Evolutionary conservation across 2,113 vertebrate species (phyloP).

Genomic region (Anarhynchus alexandrinus): DNA sequence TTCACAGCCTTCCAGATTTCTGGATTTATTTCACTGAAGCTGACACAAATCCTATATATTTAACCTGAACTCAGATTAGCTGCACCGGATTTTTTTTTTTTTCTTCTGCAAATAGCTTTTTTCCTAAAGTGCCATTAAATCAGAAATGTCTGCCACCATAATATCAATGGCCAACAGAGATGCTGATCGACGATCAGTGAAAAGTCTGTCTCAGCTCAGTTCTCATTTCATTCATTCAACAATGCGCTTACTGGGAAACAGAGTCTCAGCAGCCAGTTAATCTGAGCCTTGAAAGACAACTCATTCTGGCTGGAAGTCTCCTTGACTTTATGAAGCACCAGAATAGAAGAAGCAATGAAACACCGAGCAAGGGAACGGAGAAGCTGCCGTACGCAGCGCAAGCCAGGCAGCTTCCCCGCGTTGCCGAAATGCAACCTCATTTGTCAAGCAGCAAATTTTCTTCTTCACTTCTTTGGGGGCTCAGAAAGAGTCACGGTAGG

Average conservation of each 20-base stretch:
- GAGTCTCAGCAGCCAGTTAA: background rate
- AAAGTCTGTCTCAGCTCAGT: background rate
- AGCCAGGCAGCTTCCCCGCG: background rate
- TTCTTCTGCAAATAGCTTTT: background rate
- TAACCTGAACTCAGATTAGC: background rate
- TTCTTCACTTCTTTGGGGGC: background rate
- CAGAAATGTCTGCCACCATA: background rate
- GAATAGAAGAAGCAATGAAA: background rate
- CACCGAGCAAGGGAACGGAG: background rate
- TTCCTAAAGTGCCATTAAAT: background rate
- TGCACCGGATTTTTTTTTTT: background rate
- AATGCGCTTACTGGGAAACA: background rate
- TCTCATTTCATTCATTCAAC: background rate
- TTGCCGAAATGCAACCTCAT: background rate
- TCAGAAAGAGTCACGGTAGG: background rate
- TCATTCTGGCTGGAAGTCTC: background rate
- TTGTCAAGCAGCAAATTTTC: background rate
- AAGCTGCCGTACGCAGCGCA: background rate
- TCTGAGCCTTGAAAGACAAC: background rate
- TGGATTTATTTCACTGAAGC: background rate
- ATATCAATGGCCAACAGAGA: background rate
- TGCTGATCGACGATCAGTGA: background rate
- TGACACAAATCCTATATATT: background rate
- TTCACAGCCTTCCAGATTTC: background rate
- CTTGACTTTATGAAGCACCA: background rate